Evolutionary conservation across 2,113 vertebrate species (phyloP).

Genomic region (Anhinga rufa): DNA sequence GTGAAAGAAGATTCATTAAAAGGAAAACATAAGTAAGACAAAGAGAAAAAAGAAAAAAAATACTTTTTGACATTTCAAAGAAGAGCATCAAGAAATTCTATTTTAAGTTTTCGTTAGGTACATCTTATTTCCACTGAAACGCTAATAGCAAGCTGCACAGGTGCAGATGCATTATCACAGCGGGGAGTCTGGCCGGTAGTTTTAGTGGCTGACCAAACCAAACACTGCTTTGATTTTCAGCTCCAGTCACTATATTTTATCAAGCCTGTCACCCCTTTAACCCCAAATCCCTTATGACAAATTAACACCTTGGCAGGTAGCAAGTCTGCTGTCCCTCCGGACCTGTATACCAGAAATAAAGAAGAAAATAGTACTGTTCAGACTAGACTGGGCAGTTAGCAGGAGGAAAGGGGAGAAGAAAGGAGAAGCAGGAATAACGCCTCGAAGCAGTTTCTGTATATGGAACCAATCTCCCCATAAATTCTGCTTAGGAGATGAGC

Average conservation of each 20-base stretch:
- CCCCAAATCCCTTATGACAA: not conserved
- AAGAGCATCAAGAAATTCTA: not conserved
- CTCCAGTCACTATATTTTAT: not conserved
- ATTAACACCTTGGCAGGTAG: not conserved
- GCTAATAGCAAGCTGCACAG: not conserved
- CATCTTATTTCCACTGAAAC: not conserved
- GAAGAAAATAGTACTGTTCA: not conserved
- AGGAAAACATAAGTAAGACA: not conserved
- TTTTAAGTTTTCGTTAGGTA: not conserved
- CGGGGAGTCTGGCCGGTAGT: not conserved
- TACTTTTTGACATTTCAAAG: not conserved
- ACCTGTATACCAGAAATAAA: not conserved
- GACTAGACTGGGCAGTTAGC: not conserved
- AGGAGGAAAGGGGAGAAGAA: not conserved
- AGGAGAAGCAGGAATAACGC: not conserved
- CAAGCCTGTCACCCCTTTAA: not conserved
- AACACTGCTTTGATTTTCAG: not conserved
- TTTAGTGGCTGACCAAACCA: not conserved
- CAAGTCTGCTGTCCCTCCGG: not conserved
- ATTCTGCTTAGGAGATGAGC: not conserved
- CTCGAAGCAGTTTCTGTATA: not conserved
- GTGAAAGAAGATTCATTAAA: not conserved
- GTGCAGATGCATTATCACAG: not conserved
- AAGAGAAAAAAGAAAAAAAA: not conserved
- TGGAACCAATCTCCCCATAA: not conserved